These are phyloP conservation scores for Magallana gigas DNA, from an alignment of 1,140 invertebrate genomes.

Conservation along the genomic window DNA sequence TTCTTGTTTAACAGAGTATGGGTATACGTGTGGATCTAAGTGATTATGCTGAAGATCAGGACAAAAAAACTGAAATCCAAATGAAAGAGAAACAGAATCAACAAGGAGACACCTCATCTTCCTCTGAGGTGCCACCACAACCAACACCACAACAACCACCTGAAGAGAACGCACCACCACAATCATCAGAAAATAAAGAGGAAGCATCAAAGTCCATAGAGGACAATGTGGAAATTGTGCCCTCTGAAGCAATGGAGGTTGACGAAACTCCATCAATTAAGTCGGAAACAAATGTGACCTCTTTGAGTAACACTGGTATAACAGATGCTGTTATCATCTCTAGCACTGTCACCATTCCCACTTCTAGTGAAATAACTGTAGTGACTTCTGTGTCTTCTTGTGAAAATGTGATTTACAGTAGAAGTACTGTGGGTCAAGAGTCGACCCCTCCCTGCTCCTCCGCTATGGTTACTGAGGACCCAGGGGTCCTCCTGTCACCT, in stretches of 20 bases:
- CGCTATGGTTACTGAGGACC: not conserved
- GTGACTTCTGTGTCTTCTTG: not conserved
- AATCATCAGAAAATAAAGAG: not conserved
- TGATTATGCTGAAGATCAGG: constrained; percentile 53
- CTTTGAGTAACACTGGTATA: not conserved
- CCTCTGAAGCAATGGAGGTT: not conserved
- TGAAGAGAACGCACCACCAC: not conserved
- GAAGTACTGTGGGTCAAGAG: not conserved
- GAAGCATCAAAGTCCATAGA: not conserved
- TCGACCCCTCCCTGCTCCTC: not conserved
- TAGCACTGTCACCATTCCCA: not conserved
- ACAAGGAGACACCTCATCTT: not conserved
- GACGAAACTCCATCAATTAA: not conserved
- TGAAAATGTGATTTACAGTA: not conserved
- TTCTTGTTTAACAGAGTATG: constrained; percentile 65
- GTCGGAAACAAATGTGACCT: not conserved
- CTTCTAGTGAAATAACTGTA: not conserved
- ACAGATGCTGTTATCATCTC: not conserved
- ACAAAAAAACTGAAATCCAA: not conserved
- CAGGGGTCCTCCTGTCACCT: not conserved
- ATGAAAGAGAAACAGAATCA: not conserved
- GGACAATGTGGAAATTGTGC: not conserved
- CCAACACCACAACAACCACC: not conserved
- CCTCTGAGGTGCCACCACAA: not conserved
- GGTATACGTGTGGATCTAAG: constrained; percentile 62